Evolutionary conservation across 2,797 vertebrate species (phyloP), one percentile per base, ranked within the genome.

Genomic region (Buceros bicornis): DNA sequence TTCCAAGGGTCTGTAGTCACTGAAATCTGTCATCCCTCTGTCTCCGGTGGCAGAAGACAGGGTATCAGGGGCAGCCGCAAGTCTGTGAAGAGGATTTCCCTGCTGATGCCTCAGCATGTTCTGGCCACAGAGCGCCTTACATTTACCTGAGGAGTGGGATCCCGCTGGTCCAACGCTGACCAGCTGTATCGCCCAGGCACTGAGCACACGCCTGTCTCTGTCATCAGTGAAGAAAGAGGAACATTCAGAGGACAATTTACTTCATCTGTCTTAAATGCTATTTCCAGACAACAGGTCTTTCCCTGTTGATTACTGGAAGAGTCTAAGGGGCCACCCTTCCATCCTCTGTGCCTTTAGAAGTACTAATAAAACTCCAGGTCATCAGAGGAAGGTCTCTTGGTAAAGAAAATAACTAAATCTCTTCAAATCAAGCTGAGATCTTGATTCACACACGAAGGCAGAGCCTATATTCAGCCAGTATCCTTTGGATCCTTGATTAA

Each of bases 11-110:
- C 22, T 2, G 3, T 16, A 43, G n/a, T 6, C 67, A 54, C 42
- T 1, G 0, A 51, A 10, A 42, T 6, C 28, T 17, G 9, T n/a
- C 1, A 5, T 11, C 6, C 3, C 57, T 56, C 40, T 12, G 5
- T 42, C 18, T n/a, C 28, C 57, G 33, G 21, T 19, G 56, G 53
- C 70, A 87, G 66, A 71, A 37, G 40, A 26, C 26, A 51, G 37
- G n/a, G 10, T 40, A 19, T 7, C 20, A 37, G 16, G 31, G 16
- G 11, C 53, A 62, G 20, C 10, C 3, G 1, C 21, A 13, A 29
- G 47, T 28, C 29, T 37, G 4, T 54, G 35, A 67, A n/a, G 56
- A 62, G 28, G 14, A 64, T 80, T 58, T 78, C 31, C 37, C 20
- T 58, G 25, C 29, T 13, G 19, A 56, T 56, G 43, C 37, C 28